phyloP scores from a whole-genome alignment of 1,140 invertebrate species.

The Onthophagus taurus region DNA sequence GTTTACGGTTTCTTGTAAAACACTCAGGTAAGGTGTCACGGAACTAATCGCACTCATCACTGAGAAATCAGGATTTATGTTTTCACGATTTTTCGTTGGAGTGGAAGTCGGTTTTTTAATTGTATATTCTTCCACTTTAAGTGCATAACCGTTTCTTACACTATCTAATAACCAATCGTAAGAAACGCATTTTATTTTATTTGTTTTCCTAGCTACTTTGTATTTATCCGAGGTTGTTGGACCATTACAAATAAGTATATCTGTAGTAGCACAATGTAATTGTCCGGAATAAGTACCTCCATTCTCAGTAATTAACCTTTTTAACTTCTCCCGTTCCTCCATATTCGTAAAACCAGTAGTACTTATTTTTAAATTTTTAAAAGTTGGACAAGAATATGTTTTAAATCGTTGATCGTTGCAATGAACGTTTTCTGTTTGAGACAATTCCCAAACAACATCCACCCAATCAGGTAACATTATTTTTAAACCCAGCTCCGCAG shows the following conservation, averaged over 20 bases:
- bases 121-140: constrained; percentile 57
- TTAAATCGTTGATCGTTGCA: constrained; percentile 56
- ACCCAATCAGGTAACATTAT: constrained; percentile 76
- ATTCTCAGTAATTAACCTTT: constrained; percentile 59
- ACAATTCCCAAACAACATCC: constrained; percentile 64
- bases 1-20: constrained; percentile 12
- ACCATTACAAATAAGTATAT: constrained; percentile 42
- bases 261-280: constrained; percentile 44
- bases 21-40: neutral
- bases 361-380: constrained; percentile 69
- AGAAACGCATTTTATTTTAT: constrained; percentile 61
- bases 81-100: constrained; percentile 42
- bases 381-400: constrained; percentile 62
- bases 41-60: constrained; percentile 24
- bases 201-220: constrained; percentile 62
- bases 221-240: constrained; percentile 67
- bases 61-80: constrained; percentile 32
- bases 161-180: constrained; percentile 70
- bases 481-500: constrained; percentile 56
- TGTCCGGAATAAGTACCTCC: constrained; percentile 53
- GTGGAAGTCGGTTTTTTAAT: constrained; percentile 49
- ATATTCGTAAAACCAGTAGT: constrained; percentile 59
- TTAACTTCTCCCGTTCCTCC: constrained; percentile 58
- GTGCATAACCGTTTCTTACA: constrained; percentile 57
- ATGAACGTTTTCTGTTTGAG: constrained; percentile 48